Evolutionary conservation across 1,140 invertebrate species (phyloP).

Genomic region (Subanguina moxae): DNA sequence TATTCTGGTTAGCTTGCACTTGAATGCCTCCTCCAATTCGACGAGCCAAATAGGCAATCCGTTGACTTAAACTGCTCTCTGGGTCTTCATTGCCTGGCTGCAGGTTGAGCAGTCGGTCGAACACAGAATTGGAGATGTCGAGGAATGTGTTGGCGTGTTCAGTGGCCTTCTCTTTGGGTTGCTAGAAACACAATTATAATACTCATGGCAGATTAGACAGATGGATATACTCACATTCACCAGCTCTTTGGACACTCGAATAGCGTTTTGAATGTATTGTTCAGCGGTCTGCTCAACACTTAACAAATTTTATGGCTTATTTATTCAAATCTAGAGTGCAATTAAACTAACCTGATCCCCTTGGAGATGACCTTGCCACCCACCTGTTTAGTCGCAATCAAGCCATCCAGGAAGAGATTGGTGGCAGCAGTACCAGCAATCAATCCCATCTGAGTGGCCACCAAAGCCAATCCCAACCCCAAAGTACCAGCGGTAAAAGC

Average conservation of each 20-base stretch:
- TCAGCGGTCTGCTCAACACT: constrained; percentile 20
- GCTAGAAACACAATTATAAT: constrained; percentile 6
- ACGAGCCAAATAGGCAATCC: constrained; percentile 16
- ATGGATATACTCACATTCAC: constrained; percentile 14
- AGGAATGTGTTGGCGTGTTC: constrained; percentile 36
- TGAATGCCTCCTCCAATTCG: constrained; percentile 24
- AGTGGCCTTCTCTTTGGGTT: constrained; percentile 22
- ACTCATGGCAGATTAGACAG: not conserved
- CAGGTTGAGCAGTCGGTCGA: constrained; percentile 25
- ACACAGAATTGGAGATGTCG: constrained; percentile 29
- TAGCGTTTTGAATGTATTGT: constrained; percentile 18
- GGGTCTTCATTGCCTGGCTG: constrained; percentile 12
- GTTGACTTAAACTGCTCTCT: constrained; percentile 17
- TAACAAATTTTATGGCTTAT: no score
- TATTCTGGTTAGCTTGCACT: constrained; percentile 15
- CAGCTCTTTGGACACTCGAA: constrained; percentile 19
- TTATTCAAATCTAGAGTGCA: no score
- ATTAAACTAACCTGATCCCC: not conserved
- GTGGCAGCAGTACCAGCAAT: constrained; percentile 27
- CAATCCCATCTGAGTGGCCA: constrained; percentile 24
- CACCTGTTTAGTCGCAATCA: constrained; percentile 33
- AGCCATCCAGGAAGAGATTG: constrained; percentile 30
- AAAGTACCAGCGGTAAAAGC: constrained; percentile 8
- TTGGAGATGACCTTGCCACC: constrained; percentile 2
- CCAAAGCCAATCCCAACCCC: constrained; percentile 20